Conservation (phyloP, 1,140 invertebrate species). For the Melipona quadrifasciata region DNA sequence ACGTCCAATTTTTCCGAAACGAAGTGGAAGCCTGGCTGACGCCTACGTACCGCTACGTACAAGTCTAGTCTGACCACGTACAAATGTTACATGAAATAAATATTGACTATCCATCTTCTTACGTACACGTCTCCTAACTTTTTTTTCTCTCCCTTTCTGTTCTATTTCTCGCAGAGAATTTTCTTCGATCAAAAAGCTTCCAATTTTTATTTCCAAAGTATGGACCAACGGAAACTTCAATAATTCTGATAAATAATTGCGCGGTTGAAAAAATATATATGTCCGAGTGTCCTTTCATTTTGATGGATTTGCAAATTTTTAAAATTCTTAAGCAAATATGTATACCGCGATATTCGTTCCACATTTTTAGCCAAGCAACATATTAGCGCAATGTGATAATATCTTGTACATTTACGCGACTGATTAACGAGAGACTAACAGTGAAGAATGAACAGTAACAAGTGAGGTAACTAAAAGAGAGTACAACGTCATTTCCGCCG, state of each 20-base stretch:
- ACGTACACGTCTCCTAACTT: too few species aligned
- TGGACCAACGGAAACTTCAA: neutral
- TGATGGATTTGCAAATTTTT: too few species aligned
- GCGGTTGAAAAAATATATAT: too few species aligned
- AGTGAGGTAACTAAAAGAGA: neutral
- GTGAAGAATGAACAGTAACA: neutral
- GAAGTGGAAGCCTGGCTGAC: slow-evolving; percentile 24
- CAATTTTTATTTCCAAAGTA: too few species aligned
- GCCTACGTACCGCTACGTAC: slow-evolving; percentile 21
- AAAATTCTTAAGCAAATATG: neutral
- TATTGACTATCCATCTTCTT: slow-evolving; percentile 50
- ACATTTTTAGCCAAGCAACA: neutral
- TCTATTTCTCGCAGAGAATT: neutral
- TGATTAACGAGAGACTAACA: neutral
- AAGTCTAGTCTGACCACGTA: slow-evolving; percentile 64
- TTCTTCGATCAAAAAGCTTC: too few species aligned
- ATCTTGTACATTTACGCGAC: neutral
- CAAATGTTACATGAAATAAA: slow-evolving; percentile 65
- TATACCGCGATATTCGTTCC: neutral
- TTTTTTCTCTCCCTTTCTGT: neutral
- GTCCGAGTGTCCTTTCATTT: too few species aligned
- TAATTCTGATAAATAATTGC: neutral
- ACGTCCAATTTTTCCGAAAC: slow-evolving; percentile 64
- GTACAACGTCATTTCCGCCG: neutral
- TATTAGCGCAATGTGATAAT: neutral